A percentile compares a stretch with the other conserved stretches of the same genome.
Conservation (phyloP, 1,140 invertebrate species). For the Anagrus nilaparvatae region DNA sequence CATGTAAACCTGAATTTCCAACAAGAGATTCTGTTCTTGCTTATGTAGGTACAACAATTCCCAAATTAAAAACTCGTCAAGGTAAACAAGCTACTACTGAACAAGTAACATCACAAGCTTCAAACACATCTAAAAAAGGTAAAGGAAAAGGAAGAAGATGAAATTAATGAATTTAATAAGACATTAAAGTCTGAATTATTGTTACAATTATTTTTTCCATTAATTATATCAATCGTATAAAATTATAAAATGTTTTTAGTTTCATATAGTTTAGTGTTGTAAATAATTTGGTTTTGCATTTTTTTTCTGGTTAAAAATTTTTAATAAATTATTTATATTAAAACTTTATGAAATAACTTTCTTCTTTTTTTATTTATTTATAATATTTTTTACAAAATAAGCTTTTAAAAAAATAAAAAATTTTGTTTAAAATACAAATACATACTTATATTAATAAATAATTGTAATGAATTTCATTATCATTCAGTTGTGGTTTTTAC, state of each 20-base stretch:
- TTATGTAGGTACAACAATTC: slow-evolving; percentile 76
- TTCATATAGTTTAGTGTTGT: no score
- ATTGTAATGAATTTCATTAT: slow-evolving; percentile 4
- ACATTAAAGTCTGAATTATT: no score
- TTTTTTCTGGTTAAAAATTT: no score
- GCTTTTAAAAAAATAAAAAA: not conserved
- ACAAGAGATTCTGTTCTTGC: slow-evolving; percentile 67
- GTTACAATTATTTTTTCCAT: no score
- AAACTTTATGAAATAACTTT: not conserved
- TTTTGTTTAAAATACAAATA: not conserved
- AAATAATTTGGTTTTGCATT: no score
- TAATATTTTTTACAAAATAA: not conserved
- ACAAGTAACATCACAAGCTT: slow-evolving; percentile 28
- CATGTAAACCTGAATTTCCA: slow-evolving; percentile 61
- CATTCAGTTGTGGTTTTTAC: not conserved
- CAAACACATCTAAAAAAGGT: slow-evolving; percentile 32
- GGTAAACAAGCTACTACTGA: slow-evolving; percentile 38
- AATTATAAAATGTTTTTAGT: no score
- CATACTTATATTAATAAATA: slow-evolving; percentile 5
- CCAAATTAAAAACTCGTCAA: slow-evolving; percentile 78
- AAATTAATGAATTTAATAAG: slow-evolving; percentile 6
- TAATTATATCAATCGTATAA: no score
- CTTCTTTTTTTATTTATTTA: not conserved
- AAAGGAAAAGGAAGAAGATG: slow-evolving; percentile 38
- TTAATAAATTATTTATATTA: no score